Conservation (phyloP, 2,113 vertebrate species). For the Edolisoma coerulescens region DNA sequence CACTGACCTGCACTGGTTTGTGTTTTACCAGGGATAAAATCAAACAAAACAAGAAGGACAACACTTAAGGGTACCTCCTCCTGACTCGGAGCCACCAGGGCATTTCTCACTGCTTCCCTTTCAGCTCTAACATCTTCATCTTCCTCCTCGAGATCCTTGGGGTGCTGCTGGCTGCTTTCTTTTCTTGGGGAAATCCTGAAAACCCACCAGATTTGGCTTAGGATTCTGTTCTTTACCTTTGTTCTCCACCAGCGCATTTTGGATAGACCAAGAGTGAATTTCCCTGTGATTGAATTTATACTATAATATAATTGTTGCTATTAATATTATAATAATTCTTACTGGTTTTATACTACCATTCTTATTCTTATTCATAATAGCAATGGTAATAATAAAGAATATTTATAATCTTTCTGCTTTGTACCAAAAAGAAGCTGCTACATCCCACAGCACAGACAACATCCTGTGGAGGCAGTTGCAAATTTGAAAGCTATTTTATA, state of each 20-base stretch:
- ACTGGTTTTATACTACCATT: neutral
- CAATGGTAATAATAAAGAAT: neutral
- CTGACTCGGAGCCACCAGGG: conserved; percentile 53
- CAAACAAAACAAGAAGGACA: neutral
- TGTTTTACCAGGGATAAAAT: neutral
- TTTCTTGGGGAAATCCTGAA: conserved; percentile 51
- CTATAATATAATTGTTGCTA: no score
- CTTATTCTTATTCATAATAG: neutral
- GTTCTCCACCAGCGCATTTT: neutral
- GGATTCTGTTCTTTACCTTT: neutral
- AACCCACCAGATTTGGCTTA: neutral
- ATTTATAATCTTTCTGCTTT: neutral
- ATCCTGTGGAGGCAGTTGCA: neutral
- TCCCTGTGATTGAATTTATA: neutral
- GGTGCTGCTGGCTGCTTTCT: conserved; percentile 64
- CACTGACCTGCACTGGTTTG: neutral
- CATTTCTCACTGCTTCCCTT: conserved; percentile 76
- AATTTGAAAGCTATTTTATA: neutral
- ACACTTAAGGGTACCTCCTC: conserved; percentile 71
- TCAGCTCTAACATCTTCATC: conserved; percentile 88
- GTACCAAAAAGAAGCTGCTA: neutral
- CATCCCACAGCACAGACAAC: neutral
- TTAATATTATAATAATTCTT: neutral
- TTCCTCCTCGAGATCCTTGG: conserved; percentile 75
- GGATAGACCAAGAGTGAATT: neutral